These are phyloP conservation scores for Asteroscopus sphinx DNA, from an alignment of 2,888 invertebrate species.

Conservation along the genomic window DNA sequence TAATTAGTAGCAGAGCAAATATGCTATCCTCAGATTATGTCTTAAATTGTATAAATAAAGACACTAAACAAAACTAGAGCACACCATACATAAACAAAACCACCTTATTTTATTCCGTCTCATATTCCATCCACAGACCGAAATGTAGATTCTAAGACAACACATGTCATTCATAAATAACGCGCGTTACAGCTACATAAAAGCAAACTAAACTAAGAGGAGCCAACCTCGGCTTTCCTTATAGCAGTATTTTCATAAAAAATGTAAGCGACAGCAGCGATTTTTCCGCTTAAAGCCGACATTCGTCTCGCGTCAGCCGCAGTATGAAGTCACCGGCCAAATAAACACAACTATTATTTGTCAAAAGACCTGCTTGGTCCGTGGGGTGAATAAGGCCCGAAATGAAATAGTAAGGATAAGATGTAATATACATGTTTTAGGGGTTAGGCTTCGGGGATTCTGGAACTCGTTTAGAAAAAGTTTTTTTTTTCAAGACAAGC, in stretches of 20 bases:
- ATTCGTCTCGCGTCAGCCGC: slow-evolving; percentile 72
- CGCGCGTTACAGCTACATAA: slow-evolving; percentile 43
- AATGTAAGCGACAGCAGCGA: slow-evolving; percentile 63
- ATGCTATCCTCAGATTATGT: no score
- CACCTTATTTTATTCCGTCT: slow-evolving; percentile 33
- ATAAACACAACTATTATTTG: slow-evolving; percentile 69
- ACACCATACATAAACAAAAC: slow-evolving; percentile 3
- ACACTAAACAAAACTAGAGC: slow-evolving; percentile 1
- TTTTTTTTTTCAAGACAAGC: no score
- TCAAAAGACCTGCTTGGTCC: slow-evolving; percentile 54
- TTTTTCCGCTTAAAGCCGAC: slow-evolving; percentile 65
- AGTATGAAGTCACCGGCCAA: slow-evolving; percentile 70
- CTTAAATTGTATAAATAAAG: no score
- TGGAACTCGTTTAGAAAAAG: not conserved
- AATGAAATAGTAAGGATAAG: slow-evolving; percentile 26
- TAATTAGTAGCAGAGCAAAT: no score
- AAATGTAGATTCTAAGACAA: slow-evolving; percentile 35
- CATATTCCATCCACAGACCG: slow-evolving; percentile 14
- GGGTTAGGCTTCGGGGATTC: not conserved
- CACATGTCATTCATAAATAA: slow-evolving; percentile 53
- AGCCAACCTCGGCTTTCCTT: slow-evolving; percentile 56
- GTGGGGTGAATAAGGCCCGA: slow-evolving; percentile 24
- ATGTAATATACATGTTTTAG: slow-evolving; percentile 19
- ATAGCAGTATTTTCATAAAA: slow-evolving; percentile 64
- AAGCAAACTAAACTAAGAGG: slow-evolving; percentile 45